Percentiles rank a stretch among this genome's conserved stretches.
Evolutionary conservation across 2,888 invertebrate species (phyloP).

Genomic region (Macrophya annulata): DNA sequence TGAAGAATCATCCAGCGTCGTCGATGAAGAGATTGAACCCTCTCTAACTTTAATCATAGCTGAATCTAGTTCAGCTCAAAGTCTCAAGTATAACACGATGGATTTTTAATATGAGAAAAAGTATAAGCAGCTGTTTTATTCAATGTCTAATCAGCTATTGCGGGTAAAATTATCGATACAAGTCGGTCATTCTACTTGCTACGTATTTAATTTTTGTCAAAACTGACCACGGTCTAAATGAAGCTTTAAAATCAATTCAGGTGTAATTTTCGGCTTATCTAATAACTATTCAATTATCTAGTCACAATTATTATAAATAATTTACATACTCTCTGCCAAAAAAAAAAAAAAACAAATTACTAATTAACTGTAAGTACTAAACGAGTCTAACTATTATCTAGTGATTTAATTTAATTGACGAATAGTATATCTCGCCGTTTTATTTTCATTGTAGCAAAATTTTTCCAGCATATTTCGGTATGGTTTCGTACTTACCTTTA

Average conservation of each 20-base stretch:
- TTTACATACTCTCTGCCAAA: too few species aligned
- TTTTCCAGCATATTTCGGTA: too few species aligned
- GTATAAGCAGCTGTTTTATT: neutral
- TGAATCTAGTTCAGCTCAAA: neutral
- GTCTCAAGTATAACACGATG: neutral
- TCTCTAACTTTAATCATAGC: neutral
- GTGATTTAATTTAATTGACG: too few species aligned
- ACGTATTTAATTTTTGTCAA: neutral
- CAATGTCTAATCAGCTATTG: neutral
- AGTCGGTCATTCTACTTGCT: neutral
- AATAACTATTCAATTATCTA: too few species aligned
- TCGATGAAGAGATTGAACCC: slow-evolving; percentile 3
- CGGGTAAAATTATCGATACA: neutral
- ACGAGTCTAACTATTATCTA: neutral
- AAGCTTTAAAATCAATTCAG: neutral
- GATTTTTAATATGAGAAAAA: neutral
- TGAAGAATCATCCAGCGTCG: neutral
- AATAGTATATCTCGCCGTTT: too few species aligned
- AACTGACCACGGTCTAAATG: neutral
- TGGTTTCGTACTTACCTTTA: too few species aligned
- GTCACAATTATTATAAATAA: too few species aligned
- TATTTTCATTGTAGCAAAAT: too few species aligned
- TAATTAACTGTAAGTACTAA: neutral
- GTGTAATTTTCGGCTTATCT: neutral
- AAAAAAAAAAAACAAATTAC: too few species aligned